Conservation (phyloP, 2,113 vertebrate species). For the Puffinus mauretanicus region DNA sequence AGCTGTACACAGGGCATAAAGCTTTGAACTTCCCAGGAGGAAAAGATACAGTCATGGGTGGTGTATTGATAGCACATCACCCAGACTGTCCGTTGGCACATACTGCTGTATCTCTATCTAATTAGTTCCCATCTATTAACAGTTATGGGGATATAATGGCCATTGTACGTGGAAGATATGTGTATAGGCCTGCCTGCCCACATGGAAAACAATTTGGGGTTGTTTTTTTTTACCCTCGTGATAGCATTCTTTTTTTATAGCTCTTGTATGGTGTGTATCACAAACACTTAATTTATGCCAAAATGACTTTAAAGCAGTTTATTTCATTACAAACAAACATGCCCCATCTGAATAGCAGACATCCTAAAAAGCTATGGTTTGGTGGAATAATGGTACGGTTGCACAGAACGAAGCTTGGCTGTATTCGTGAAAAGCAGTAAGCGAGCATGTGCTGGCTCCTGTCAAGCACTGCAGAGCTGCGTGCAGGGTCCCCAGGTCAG, state of each 20-base stretch:
- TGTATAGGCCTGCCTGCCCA: background rate
- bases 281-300: background rate
- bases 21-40: background rate
- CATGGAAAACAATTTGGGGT: background rate
- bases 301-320: background rate
- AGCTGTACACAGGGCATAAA: background rate
- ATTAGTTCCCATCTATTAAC: background rate
- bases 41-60: background rate
- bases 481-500: background rate
- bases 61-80: background rate
- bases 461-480: fast-evolving
- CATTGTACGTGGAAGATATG: background rate
- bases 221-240: background rate
- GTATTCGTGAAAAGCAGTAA: background rate
- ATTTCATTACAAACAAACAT: background rate
- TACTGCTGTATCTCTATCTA: background rate
- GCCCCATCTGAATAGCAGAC: background rate
- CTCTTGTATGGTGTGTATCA: background rate
- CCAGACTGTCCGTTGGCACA: background rate
- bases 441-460: background rate
- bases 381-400: background rate
- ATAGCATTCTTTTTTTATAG: background rate
- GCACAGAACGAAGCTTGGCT: background rate
- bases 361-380: background rate
- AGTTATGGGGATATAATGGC: background rate